phyloP scores from a whole-genome alignment of 2,113 vertebrate species.

The Onychorhynchus coronatus region DNA sequence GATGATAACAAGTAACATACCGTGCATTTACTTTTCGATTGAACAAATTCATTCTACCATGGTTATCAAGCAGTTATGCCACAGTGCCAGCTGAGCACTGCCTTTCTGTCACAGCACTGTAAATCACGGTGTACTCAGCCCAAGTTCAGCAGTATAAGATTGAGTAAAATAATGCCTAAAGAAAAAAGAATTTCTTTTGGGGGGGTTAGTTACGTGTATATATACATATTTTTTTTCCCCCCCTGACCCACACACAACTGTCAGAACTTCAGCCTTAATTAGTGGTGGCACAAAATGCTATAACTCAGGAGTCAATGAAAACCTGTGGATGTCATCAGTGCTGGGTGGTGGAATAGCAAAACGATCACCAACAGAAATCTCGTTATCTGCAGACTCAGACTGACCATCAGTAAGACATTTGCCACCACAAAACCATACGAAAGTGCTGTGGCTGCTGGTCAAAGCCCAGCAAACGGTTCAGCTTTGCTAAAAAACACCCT shows the following conservation, averaged over 20 bases:
- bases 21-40: background rate
- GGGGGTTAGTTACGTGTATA: fast-evolving
- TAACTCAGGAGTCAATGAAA: background rate
- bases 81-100: background rate
- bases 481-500: background rate
- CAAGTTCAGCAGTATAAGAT: fast-evolving
- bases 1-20: background rate
- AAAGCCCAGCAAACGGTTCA: background rate
- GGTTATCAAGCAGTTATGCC: background rate
- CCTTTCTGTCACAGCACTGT: background rate
- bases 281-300: background rate
- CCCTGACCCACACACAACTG: background rate
- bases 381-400: background rate
- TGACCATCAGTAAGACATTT: background rate
- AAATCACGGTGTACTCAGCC: background rate
- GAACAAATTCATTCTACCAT: background rate
- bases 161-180: background rate
- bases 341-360: background rate
- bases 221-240: background rate
- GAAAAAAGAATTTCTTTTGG: background rate
- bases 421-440: fast-evolving
- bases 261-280: background rate
- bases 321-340: background rate
- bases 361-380: background rate
- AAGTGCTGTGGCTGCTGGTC: fast-evolving